Conservation (phyloP, 92 coral and sea anemone genomes). For the Epizoanthus fatuus region DNA sequence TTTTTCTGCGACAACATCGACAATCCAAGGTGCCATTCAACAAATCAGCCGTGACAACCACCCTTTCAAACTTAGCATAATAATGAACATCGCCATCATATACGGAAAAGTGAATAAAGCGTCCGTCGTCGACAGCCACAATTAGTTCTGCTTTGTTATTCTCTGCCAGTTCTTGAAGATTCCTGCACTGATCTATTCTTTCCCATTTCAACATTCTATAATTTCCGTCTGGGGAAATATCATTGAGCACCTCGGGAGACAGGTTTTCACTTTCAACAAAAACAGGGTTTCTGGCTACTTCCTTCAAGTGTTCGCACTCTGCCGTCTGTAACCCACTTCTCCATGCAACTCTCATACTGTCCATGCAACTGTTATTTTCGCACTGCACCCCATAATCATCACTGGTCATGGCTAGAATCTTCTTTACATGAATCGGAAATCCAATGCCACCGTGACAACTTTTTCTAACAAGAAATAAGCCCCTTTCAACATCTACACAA, state of each 20-base stretch:
- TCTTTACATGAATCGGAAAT: conserved; percentile 61
- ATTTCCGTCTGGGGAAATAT: conserved; percentile 46
- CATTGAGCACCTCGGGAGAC: conserved; percentile 15
- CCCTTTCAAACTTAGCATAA: conserved; percentile 62
- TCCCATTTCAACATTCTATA: conserved; percentile 47
- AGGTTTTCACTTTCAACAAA: conserved; percentile 34
- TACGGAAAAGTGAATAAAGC: conserved; percentile 66
- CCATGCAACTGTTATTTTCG: conserved; percentile 49
- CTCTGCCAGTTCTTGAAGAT: conserved; percentile 20
- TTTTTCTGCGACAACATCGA: conserved; percentile 58
- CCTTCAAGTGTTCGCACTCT: conserved; percentile 53
- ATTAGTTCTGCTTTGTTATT: conserved; percentile 16
- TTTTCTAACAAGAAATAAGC: conserved; percentile 36
- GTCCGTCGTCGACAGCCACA: conserved; percentile 45
- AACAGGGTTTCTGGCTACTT: conserved; percentile 43
- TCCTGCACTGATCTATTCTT: conserved; percentile 39
- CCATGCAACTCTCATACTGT: conserved; percentile 72
- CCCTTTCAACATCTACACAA: conserved; percentile 44
- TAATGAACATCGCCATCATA: conserved; percentile 68
- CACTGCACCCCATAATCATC: conserved; percentile 37
- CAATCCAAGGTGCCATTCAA: conserved; percentile 58
- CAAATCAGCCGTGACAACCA: conserved; percentile 54
- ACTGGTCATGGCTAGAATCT: conserved; percentile 10
- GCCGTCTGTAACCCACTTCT: conserved; percentile 68
- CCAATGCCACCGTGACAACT: too few species aligned